A percentile compares a stretch with the other conserved stretches of the same genome.
phyloP scores from a whole-genome alignment of 2,113 vertebrate species.

The Hippocampus guttulatus region DNA sequence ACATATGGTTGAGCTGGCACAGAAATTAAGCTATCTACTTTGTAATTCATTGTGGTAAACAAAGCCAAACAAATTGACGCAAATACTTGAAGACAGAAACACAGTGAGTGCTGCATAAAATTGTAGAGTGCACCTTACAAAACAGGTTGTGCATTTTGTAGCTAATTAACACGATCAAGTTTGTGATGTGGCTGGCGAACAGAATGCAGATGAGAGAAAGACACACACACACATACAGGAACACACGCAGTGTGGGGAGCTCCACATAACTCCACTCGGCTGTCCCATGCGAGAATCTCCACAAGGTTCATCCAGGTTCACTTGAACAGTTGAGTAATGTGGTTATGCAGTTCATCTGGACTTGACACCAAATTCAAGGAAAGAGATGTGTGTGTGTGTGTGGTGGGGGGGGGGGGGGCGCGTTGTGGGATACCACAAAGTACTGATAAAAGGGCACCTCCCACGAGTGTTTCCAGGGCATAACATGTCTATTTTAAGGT shows the following conservation, averaged over 20 bases:
- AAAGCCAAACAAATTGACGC: not conserved
- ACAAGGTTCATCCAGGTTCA: constrained; percentile 62
- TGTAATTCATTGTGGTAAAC: no score
- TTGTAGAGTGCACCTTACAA: no score
- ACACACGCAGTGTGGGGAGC: constrained; percentile 32
- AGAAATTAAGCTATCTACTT: no score
- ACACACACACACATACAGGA: not conserved
- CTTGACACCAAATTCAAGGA: not conserved
- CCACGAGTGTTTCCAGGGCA: not conserved
- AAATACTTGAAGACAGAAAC: not conserved
- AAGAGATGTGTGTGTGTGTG: not conserved
- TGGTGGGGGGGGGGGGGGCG: no score
- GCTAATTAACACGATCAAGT: not conserved
- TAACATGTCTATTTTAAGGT: not conserved
- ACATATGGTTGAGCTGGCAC: no score
- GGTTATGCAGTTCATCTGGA: constrained; percentile 10
- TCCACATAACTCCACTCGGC: constrained; percentile 56
- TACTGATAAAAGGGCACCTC: not conserved
- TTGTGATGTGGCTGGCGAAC: constrained; percentile 31
- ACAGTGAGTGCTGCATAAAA: not conserved
- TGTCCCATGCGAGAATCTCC: constrained; percentile 45
- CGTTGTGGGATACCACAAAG: not conserved
- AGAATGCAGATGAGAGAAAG: constrained; percentile 53
- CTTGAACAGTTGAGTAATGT: constrained; percentile 23
- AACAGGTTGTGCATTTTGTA: not conserved